phyloP scores from a whole-genome alignment of 2,797 vertebrate genomes.

The Clarias laeviceps region DNA sequence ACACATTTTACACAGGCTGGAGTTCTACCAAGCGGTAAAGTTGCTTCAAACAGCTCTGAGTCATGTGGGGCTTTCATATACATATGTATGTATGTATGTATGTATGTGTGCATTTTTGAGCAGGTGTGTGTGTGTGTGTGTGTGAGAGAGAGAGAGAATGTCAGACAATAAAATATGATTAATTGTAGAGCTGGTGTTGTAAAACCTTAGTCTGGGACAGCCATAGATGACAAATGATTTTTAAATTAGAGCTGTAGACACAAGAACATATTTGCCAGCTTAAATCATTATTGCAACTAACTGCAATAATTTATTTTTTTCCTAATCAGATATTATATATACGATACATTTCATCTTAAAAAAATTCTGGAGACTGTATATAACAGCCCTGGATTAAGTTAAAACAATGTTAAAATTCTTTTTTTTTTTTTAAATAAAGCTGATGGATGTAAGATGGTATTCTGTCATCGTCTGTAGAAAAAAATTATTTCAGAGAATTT shows the following conservation, averaged over 20 bases:
- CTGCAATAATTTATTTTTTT: not conserved
- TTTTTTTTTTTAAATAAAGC: not conserved
- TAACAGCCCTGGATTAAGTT: not conserved
- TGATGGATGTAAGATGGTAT: not conserved
- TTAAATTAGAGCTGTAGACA: constrained; percentile 58
- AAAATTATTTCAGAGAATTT: not conserved
- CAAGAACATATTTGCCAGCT: constrained; percentile 60
- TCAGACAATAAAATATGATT: constrained; percentile 73
- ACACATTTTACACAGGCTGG: not conserved
- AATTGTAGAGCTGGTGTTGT: constrained; percentile 66
- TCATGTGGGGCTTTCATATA: not conserved
- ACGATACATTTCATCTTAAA: not conserved
- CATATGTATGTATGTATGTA: constrained; percentile 8
- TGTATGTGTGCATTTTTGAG: not conserved
- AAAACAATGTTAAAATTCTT: not conserved
- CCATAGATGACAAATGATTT: constrained; percentile 70
- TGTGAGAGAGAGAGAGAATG: not conserved
- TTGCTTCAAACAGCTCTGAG: not conserved
- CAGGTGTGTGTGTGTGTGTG: constrained; percentile 23
- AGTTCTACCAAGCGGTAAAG: not conserved
- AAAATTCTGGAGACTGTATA: not conserved
- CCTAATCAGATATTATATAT: not conserved
- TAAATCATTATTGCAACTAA: constrained; percentile 71
- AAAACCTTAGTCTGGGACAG: constrained; percentile 62
- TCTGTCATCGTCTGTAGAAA: not conserved